phyloP scores from a whole-genome alignment of 2,888 invertebrate genomes.

The Barypeithes pellucidus region DNA sequence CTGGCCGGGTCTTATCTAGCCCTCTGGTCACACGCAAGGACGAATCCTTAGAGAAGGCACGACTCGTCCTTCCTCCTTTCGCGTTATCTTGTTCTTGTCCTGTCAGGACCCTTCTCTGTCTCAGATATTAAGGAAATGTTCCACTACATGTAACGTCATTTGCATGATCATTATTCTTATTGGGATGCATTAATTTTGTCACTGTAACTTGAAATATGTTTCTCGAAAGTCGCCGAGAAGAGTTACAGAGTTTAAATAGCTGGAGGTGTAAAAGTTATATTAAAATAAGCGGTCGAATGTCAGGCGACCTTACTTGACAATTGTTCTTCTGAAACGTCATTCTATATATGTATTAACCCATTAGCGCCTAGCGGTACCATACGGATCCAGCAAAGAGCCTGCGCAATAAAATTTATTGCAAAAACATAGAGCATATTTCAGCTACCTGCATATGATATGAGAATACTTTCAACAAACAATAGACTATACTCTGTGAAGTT shows the following conservation, averaged over 20 bases:
- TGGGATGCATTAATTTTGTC: slow-evolving; percentile 55
- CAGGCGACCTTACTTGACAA: too few relatives aligned
- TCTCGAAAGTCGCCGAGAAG: slow-evolving; percentile 9
- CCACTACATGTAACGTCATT: slow-evolving; percentile 62
- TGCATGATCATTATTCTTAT: slow-evolving; percentile 60
- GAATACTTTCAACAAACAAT: too few relatives aligned
- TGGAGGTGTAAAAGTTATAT: neutral
- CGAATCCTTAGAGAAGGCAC: slow-evolving; percentile 53
- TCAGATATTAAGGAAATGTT: slow-evolving; percentile 62
- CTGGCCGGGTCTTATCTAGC: slow-evolving; percentile 50
- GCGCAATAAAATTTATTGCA: too few relatives aligned
- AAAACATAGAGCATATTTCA: too few relatives aligned
- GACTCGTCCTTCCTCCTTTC: slow-evolving; percentile 50
- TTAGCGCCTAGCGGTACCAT: too few relatives aligned
- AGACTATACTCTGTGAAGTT: too few relatives aligned
- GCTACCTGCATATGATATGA: too few relatives aligned
- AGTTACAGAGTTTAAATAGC: neutral
- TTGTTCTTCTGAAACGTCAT: too few relatives aligned
- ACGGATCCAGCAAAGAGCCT: too few relatives aligned
- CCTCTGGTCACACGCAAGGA: slow-evolving; percentile 55
- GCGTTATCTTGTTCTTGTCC: slow-evolving; percentile 59
- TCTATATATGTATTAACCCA: too few relatives aligned
- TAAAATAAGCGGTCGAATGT: too few relatives aligned
- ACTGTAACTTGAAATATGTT: slow-evolving; percentile 44
- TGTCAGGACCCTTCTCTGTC: slow-evolving; percentile 62